phyloP scores from a whole-genome alignment of 2,113 vertebrate species.

The Sinosuthora webbiana region DNA sequence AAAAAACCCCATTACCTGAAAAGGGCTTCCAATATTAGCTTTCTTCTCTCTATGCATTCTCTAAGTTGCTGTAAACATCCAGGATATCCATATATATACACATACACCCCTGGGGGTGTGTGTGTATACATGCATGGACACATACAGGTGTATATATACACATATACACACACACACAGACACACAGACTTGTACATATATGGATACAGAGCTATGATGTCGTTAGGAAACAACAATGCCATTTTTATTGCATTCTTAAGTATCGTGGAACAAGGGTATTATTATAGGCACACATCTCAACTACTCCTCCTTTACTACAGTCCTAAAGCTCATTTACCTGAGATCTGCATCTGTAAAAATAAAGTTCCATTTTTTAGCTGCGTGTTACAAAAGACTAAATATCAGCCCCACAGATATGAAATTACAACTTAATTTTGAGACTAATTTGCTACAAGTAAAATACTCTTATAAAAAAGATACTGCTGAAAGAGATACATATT shows the following conservation, averaged over 20 bases:
- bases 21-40: not conserved
- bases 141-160: not conserved
- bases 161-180: not conserved
- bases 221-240: not conserved
- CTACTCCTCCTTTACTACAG: conserved; percentile 21
- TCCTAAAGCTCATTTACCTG: conserved; percentile 73
- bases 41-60: not conserved
- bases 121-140: not conserved
- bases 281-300: conserved; percentile 64
- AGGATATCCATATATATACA: not conserved
- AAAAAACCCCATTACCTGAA: not conserved
- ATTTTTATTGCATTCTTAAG: conserved; percentile 59
- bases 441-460: conserved; percentile 54
- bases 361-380: conserved; percentile 62
- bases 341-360: conserved; percentile 72
- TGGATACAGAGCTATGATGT: not conserved
- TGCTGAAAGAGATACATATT: conserved; percentile 25
- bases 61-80: conserved; percentile 13
- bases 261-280: not conserved
- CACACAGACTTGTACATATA: not conserved
- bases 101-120: not conserved
- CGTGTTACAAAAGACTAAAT: conserved; percentile 55
- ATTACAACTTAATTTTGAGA: conserved; percentile 28
- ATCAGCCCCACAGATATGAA: conserved; percentile 49
- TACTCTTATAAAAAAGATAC: conserved; percentile 55